Evolutionary conservation across 2,113 vertebrate genomes (phyloP), one percentile per base, ranked within the genome.

Genomic region (Gyps fulvus): DNA sequence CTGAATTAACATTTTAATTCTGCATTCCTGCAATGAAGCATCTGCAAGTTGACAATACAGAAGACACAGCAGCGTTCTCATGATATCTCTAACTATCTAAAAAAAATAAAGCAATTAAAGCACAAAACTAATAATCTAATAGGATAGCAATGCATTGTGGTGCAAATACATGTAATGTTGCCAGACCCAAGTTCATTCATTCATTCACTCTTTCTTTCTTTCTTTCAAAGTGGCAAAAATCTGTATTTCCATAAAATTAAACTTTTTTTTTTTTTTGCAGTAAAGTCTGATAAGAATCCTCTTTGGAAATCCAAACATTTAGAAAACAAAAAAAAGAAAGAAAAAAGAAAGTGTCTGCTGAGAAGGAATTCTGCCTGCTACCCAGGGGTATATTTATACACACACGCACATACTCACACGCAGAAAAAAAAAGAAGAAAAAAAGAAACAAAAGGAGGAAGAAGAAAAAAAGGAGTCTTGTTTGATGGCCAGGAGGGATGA

Each of bases 41-140:
- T 99, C 98, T 99, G 99, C 99, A 99, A 99, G 99, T 99, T 99
- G 99, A 99, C 99, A 99, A 98, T 98, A 98, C 84, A 98, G 98
- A 98, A 98, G 97, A 98, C 96, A 98, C 26, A 98, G 97, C 96
- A 97, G 97, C 97, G 96, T 94, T 97, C 94, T 98, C 84, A 97
- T 90, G 86, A 98, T 98, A 99, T 98, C 74, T 96, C 95, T 96
- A 95, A 73, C 96, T 96, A 89, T 97, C 94, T 95, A 93, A 98
- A 98, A 98, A 98, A 98, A 98, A 97, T 97, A 98, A 98, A 98
- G 98, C 98, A 99, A 98, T 99, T 98, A 98, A 99, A 99, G 99
- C 99, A 99, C 98, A 98, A 97, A 98, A 99, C 98, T 98, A 98
- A 98, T 97, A 98, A 97, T 99, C 98, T 98, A 99, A 98, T 97